phyloP scores from a whole-genome alignment of 2,888 invertebrate genomes.

The Pollenia labialis region DNA sequence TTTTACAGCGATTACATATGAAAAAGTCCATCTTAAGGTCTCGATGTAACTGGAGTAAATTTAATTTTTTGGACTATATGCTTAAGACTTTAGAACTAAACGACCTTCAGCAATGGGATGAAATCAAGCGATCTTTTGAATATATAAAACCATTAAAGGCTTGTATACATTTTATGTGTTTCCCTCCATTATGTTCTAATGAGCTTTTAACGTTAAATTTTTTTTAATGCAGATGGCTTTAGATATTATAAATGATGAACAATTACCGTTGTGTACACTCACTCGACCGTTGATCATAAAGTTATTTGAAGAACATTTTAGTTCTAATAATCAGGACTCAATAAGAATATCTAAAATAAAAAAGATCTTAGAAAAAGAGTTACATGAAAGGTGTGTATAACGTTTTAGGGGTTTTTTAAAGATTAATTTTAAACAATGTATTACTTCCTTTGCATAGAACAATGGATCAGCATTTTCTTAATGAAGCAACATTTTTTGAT shows the following conservation, averaged over 20 bases:
- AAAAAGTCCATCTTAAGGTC: slow-evolving; percentile 69
- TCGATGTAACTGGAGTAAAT: slow-evolving; percentile 76
- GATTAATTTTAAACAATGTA: neutral
- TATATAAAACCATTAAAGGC: slow-evolving; percentile 77
- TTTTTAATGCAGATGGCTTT: slow-evolving; percentile 74
- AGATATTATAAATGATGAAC: slow-evolving; percentile 78
- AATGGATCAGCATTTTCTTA: slow-evolving; percentile 74
- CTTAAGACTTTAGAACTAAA: slow-evolving; percentile 73
- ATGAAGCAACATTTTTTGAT: slow-evolving; percentile 78
- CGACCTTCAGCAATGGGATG: slow-evolving; percentile 61
- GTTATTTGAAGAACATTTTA: slow-evolving; percentile 78
- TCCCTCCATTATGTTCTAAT: too few relatives aligned
- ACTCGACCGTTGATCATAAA: slow-evolving; percentile 77
- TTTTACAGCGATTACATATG: neutral
- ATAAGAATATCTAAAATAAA: slow-evolving; percentile 73
- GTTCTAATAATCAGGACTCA: slow-evolving; percentile 69
- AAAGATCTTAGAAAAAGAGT: slow-evolving; percentile 74
- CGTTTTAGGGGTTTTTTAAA: neutral
- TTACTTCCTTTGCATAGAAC: slow-evolving; percentile 66
- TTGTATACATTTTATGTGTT: slow-evolving; percentile 59
- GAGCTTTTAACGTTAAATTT: too few relatives aligned
- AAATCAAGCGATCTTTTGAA: slow-evolving; percentile 73
- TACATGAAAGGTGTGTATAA: slow-evolving; percentile 74
- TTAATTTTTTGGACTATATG: slow-evolving; percentile 75
- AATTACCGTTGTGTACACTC: slow-evolving; percentile 76